Evolutionary conservation across 2,797 vertebrate species (phyloP).

Genomic region (Myripristis jacobus): DNA sequence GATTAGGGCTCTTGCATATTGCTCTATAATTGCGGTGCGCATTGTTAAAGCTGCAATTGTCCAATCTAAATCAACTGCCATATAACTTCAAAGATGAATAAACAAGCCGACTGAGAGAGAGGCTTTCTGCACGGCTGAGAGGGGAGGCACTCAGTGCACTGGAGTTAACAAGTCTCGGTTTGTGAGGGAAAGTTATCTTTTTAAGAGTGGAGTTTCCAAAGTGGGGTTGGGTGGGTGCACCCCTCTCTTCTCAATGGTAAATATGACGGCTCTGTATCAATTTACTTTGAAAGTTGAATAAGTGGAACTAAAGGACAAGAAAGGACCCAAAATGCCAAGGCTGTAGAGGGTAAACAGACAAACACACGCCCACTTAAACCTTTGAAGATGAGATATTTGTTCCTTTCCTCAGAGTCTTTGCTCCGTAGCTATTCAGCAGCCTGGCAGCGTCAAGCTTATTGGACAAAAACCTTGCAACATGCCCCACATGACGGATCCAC

Average conservation of each 20-base stretch:
- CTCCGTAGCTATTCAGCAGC: background rate
- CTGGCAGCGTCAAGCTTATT: constrained; percentile 16
- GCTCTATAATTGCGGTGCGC: constrained; percentile 52
- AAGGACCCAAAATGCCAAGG: too few relatives aligned
- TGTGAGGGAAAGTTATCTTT: background rate
- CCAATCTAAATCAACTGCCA: constrained; percentile 55
- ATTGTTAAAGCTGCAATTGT: constrained; percentile 64
- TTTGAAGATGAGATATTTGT: too few relatives aligned
- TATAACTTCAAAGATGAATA: constrained; percentile 55
- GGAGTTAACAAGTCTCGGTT: background rate
- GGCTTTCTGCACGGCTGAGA: background rate
- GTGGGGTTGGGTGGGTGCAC: too few relatives aligned
- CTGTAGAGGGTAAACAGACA: too few relatives aligned
- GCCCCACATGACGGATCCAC: constrained; percentile 32
- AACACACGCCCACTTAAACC: too few relatives aligned
- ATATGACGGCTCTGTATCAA: too few relatives aligned
- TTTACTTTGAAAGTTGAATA: too few relatives aligned
- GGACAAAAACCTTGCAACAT: constrained; percentile 29
- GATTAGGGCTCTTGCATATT: constrained; percentile 60
- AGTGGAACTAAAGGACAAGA: too few relatives aligned
- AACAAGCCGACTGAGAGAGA: constrained; percentile 18
- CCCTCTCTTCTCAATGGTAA: too few relatives aligned
- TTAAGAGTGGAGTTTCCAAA: background rate
- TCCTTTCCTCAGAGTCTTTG: too few relatives aligned
- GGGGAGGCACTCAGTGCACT: background rate